A percentile compares a stretch with the other conserved stretches of the same genome.
These are phyloP conservation scores for Pycnonotus jocosus DNA, from an alignment of 2,113 vertebrate genomes.

Conservation along the genomic window DNA sequence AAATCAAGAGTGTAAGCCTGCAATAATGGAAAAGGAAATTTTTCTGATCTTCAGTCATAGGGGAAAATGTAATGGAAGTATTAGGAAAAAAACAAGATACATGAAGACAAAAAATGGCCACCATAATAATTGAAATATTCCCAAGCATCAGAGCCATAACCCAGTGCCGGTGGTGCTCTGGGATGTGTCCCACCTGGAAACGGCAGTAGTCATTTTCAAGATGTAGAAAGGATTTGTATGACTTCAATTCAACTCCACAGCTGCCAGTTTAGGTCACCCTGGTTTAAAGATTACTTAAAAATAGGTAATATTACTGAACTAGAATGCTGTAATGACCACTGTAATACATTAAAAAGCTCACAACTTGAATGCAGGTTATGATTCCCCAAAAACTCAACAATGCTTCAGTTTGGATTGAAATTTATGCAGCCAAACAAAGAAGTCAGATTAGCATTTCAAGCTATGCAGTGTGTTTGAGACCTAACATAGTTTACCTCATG, in stretches of 20 bases:
- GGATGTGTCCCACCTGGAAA: background rate
- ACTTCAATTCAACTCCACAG: background rate
- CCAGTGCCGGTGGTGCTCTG: background rate
- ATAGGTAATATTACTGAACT: background rate
- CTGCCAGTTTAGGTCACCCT: background rate
- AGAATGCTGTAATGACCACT: background rate
- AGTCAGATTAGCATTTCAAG: background rate
- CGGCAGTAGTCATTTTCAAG: background rate
- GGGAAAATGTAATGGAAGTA: background rate
- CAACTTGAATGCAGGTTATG: background rate
- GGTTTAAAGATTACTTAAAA: background rate
- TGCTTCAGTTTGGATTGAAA: background rate
- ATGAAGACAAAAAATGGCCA: background rate
- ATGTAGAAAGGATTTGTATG: background rate
- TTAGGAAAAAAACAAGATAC: background rate
- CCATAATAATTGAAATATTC: background rate
- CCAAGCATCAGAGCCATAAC: background rate
- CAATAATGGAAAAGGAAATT: background rate
- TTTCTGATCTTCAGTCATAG: background rate
- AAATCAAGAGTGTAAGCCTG: background rate
- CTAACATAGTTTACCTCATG: background rate
- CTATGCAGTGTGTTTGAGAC: background rate
- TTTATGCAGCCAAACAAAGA: background rate
- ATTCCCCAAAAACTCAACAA: background rate
- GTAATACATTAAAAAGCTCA: background rate